Evolutionary conservation across 1,140 invertebrate genomes (phyloP), one percentile per base, ranked within the genome.

Genomic region (Drosophila pseudoobscura): DNA sequence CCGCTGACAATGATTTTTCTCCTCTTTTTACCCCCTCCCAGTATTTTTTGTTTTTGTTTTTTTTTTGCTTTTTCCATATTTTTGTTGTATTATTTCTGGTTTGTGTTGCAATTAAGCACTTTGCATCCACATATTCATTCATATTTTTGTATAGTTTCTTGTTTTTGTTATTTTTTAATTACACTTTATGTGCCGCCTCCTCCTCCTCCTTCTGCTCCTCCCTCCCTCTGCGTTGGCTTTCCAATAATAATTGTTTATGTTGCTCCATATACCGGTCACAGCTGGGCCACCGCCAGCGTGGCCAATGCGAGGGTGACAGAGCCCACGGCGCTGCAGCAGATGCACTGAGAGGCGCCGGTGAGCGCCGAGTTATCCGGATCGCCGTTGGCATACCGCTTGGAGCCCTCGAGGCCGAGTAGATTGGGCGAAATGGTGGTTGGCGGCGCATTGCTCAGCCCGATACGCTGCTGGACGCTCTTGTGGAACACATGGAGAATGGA

Each of bases 321-420:
- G 9, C 75, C 83, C 8, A 78, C 9, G 2, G 78, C 61, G 11
- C 75, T 78, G 57, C 65, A 83, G 53, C 75, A 69, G 52, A 80
- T 83, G 84, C 83, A 83, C 49, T 88, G 84, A 1, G 82, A 85
- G 35, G 83, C 73, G 17, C 91, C 91, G 17, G 91, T 91, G 1
- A 91, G 72, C 11, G 91, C 85, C 26, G 91, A 92, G 45, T 92
- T 92, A 53, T 92, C 91, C 20, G 91, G 91, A 78, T 92, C 91
- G 17, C 91, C 91, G 58, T 90, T 91, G 41, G 73, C 80, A 54
- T 83, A 82, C 24, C 84, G 78, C 65, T 90, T 91, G 22, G 89
- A 91, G 13, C 91, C 91, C 55, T 92, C 91, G 0, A 91, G 84
- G 5, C 91, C 91, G 24, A 92, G 60, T 15, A 91, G 70, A 68